Evolutionary conservation across 2,113 vertebrate species (phyloP).

Genomic region (Eublepharis macularius): DNA sequence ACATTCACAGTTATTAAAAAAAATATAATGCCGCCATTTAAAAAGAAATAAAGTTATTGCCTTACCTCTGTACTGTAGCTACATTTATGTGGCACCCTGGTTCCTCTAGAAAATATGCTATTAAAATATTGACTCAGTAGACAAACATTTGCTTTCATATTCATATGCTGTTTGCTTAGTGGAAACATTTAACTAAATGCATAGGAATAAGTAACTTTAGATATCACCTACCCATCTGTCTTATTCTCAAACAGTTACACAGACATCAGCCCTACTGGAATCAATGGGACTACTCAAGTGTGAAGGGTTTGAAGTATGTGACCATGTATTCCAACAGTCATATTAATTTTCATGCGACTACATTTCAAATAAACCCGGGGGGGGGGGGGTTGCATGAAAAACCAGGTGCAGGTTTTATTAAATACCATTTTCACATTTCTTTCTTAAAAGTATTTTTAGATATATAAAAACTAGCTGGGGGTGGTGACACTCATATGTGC

Average conservation of each 20-base stretch:
- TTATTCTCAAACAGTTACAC: not conserved
- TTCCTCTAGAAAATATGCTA: constrained; percentile 2
- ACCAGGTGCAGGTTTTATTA: not conserved
- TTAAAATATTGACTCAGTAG: constrained; percentile 56
- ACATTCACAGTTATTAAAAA: not conserved
- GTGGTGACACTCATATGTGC: no score
- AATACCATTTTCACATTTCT: not conserved
- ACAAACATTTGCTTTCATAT: constrained; percentile 64
- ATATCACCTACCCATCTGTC: not conserved
- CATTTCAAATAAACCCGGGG: not conserved
- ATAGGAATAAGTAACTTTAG: constrained; percentile 42
- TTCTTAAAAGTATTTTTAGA: not conserved
- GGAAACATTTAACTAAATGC: constrained; percentile 43
- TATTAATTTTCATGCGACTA: not conserved
- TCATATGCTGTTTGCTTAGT: constrained; percentile 53
- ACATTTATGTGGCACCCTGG: constrained; percentile 14
- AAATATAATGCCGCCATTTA: no score
- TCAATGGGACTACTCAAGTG: not conserved
- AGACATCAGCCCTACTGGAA: not conserved
- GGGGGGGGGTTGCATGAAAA: not conserved
- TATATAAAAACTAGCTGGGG: not conserved
- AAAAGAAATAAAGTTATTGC: no score
- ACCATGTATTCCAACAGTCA: not conserved
- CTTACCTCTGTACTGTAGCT: not conserved
- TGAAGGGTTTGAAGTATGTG: not conserved